Evolutionary conservation across 92 coral and sea anemone genomes (phyloP), one percentile per base, ranked within the genome.

Genomic region (Phenganax stokvisi): DNA sequence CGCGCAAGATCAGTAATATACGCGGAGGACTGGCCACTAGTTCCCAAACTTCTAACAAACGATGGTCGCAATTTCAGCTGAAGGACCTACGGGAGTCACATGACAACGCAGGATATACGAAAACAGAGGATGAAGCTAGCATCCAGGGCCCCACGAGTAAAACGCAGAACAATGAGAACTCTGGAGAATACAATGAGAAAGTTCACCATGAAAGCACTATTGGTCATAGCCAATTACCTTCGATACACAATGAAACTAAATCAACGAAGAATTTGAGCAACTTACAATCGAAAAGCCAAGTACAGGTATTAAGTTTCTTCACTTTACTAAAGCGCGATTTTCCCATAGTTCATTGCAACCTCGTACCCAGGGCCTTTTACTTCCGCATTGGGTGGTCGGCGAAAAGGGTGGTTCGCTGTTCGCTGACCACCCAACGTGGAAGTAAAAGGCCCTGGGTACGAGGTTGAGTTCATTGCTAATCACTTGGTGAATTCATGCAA

Each of bases 41-140:
- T 28, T 15, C 10, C 71, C 71, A 37, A 13, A 56, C 0, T 71
- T 7, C 81, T 52, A 54, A 54, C 51, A 44, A 62, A 59, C 71
- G 71, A 12, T 30, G 12, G 71, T 71, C 81, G 15, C 17, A 44
- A 57, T 59, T 77, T 27, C 71, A 77, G 31, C 71, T 77, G 9
- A 15, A 59, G 71, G 81, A 37, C 29, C 11, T 77, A 37, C 70
- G 81, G 37, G 81, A 62, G 81, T 31, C 81, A 25, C 80, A 57
- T 27, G 80, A 56, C 56, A 75, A 75, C 80, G 65, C 56, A 7
- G 80, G 44, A 56, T 75, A 56, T 51, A 55, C 66, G 47, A 75
- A 55, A 25, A 64, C 54, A 8, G 80, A 20, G 29, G 25, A 61
- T 10, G 54, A 27, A 55, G 10, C 51, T 17, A 11, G 30, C 20